These are phyloP conservation scores for Atopsyche davidsoni DNA, from an alignment of 1,140 invertebrate species.

Conservation along the genomic window DNA sequence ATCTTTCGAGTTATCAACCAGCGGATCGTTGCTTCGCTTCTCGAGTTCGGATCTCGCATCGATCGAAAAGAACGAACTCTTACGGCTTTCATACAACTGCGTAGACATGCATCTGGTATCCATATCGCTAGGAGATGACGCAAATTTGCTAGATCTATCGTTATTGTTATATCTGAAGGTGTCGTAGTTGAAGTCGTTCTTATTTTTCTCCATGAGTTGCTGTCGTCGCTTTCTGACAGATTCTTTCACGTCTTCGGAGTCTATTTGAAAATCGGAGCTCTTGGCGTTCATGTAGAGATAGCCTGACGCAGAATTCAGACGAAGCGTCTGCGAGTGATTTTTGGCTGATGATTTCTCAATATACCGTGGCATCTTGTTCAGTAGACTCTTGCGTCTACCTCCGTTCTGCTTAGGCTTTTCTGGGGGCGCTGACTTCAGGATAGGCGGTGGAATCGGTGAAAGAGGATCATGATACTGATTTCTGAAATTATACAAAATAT, in stretches of 20 bases:
- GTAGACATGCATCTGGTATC: conserved; percentile 23
- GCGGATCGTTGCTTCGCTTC: conserved; percentile 43
- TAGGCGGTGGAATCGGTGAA: conserved; percentile 40
- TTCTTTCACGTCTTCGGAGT: conserved; percentile 44
- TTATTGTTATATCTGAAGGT: conserved; percentile 26
- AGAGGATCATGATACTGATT: conserved; percentile 41
- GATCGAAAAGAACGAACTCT: conserved; percentile 42
- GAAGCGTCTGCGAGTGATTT: conserved; percentile 39
- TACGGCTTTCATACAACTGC: conserved; percentile 29
- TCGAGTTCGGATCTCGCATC: conserved; percentile 37
- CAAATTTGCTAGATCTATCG: conserved; percentile 18
- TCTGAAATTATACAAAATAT: conserved; percentile 4
- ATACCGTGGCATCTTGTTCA: conserved; percentile 37
- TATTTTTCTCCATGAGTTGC: conserved; percentile 33
- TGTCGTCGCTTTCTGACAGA: conserved; percentile 43
- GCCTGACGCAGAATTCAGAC: conserved; percentile 45
- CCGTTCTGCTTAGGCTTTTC: conserved; percentile 34
- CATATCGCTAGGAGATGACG: conserved; percentile 20
- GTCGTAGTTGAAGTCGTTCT: conserved; percentile 28
- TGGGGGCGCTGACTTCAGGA: conserved; percentile 35
- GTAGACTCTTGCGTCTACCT: neutral
- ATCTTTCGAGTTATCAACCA: conserved; percentile 46
- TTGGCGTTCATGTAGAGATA: conserved; percentile 48
- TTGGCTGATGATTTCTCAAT: conserved; percentile 43
- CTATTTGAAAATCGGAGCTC: conserved; percentile 44